Conservation (phyloP, 2,888 invertebrate species). For the Oxyscelio sp. region DNA sequence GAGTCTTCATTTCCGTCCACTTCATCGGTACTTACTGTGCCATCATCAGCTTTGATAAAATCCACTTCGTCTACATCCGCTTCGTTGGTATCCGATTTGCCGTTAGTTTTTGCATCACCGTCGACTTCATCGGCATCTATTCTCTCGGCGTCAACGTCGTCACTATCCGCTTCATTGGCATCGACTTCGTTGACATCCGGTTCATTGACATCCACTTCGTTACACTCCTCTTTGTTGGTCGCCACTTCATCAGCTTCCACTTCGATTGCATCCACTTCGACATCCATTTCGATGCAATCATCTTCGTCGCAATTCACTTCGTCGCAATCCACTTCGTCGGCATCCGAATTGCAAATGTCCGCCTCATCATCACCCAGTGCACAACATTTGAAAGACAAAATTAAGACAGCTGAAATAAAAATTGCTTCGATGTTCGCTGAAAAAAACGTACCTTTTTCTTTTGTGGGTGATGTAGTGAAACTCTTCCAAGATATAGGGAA, state of each 20-base stretch:
- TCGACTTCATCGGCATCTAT: neutral
- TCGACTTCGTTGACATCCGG: neutral
- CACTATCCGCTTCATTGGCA: neutral
- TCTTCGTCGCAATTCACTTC: no score
- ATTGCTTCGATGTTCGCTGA: slow-evolving; percentile 7
- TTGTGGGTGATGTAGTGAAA: neutral
- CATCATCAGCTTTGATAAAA: neutral
- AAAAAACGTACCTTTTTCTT: neutral
- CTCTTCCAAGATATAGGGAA: slow-evolving; percentile 13
- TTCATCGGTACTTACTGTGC: neutral
- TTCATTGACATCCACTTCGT: neutral
- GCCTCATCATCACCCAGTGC: neutral
- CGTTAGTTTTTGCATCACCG: neutral
- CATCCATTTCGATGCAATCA: no score
- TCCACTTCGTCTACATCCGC: neutral
- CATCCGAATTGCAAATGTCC: neutral
- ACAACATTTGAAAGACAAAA: neutral
- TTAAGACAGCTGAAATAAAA: slow-evolving; percentile 1
- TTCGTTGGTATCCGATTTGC: neutral
- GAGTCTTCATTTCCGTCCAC: slow-evolving; percentile 1
- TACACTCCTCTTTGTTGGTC: neutral
- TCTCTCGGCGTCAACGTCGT: no score
- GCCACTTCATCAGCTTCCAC: no score
- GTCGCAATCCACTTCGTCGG: neutral
- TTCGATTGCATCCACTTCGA: no score